phyloP scores from a whole-genome alignment of 1,140 invertebrate species.

The Macrobrachium rosenbergii region DNA sequence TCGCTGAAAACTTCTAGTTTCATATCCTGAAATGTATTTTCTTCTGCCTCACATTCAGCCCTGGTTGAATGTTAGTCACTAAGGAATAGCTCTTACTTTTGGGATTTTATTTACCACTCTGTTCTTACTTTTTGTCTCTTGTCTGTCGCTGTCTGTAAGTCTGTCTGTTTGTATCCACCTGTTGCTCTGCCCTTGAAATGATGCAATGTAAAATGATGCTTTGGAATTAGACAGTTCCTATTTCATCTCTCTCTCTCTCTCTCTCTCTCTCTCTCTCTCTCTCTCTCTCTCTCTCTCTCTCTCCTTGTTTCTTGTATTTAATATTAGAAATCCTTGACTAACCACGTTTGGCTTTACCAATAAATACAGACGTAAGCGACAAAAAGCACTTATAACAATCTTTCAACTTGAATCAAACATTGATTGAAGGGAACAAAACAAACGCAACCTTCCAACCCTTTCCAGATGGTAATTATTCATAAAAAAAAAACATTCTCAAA shows the following conservation, averaged over 20 bases:
- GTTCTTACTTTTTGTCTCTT: background rate
- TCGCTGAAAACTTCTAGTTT: no score
- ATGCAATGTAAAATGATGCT: background rate
- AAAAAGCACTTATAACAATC: background rate
- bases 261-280: constrained; percentile 28
- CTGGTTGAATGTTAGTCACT: no score
- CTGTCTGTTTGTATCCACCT: background rate
- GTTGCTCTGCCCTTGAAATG: background rate
- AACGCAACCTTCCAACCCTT: no score
- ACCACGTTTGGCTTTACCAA: background rate
- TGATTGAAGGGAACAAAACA: no score
- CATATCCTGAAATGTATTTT: no score
- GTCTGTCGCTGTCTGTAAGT: background rate
- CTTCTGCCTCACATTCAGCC: no score
- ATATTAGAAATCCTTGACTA: background rate
- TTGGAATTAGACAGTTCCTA: background rate
- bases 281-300: constrained; percentile 13
- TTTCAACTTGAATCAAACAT: no score
- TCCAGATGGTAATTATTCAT: no score
- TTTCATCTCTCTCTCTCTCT: constrained; percentile 7
- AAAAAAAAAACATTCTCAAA: no score
- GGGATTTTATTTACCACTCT: background rate
- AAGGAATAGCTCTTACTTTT: no score
- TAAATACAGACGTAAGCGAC: no score
- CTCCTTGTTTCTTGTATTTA: background rate